Conservation (phyloP, 2,113 vertebrate genomes). For the Triplophysa rosa region DNA sequence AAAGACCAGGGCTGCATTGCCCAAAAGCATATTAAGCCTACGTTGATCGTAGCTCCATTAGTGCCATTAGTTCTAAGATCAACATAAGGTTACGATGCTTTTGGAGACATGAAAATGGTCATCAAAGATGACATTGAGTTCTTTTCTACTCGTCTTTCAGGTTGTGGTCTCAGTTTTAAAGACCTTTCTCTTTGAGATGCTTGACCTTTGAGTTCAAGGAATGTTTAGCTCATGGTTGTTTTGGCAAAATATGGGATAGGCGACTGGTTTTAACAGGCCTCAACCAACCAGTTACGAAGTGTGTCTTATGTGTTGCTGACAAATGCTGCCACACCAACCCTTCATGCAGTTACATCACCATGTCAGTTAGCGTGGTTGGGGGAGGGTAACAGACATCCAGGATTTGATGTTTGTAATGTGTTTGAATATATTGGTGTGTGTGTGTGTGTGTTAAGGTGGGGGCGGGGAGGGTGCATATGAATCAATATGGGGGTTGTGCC, state of each 20-base stretch:
- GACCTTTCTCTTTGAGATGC: slow-evolving; percentile 15
- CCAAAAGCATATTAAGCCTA: too few species aligned
- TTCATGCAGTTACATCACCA: slow-evolving; percentile 43
- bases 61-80: too few species aligned
- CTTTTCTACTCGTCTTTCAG: slow-evolving; percentile 48
- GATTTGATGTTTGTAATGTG: slow-evolving; percentile 1
- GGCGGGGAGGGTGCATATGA: slow-evolving; percentile 2
- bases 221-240: not conserved
- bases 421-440: slow-evolving; percentile 1
- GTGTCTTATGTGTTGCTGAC: slow-evolving; percentile 37
- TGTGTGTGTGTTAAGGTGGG: not conserved
- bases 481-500: slow-evolving; percentile 39
- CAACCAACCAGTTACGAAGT: not conserved
- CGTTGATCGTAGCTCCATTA: too few species aligned
- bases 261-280: not conserved
- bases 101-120: slow-evolving; percentile 56
- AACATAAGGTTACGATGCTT: too few species aligned
- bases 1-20: not conserved
- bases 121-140: slow-evolving; percentile 52
- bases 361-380: not conserved
- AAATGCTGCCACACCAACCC: slow-evolving; percentile 47
- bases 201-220: slow-evolving; percentile 18
- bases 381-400: not conserved
- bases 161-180: slow-evolving; percentile 52
- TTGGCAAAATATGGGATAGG: not conserved